A percentile compares a stretch with the other conserved stretches of the same genome.
Conservation (phyloP, 37 sponge, comb jelly and placozoan species). For the Oscarella lobularis region DNA sequence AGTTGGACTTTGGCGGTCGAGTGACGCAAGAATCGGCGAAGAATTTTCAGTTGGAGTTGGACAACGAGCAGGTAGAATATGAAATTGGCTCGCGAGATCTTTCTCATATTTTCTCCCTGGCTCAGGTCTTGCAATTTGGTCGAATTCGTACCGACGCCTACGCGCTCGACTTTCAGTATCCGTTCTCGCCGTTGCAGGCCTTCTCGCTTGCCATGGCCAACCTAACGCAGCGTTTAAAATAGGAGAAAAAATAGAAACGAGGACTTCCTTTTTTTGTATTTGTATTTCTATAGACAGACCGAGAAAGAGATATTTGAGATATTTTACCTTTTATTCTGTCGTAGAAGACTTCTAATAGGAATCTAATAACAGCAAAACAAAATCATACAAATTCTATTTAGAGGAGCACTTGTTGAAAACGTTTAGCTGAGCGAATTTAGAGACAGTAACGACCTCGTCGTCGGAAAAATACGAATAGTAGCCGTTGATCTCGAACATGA, state of each 20-base stretch:
- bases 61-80: conserved; percentile 44
- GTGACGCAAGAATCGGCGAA: conserved; percentile 88
- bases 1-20: conserved; percentile 86
- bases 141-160: conserved; percentile 72
- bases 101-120: not conserved
- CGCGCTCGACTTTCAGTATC: conserved; percentile 82
- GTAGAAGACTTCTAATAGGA: too few species aligned
- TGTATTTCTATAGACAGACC: too few species aligned
- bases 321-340: too few species aligned
- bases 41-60: conserved; percentile 81
- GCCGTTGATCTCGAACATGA: too few species aligned
- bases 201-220: conserved; percentile 82
- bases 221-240: conserved; percentile 9
- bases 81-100: not conserved
- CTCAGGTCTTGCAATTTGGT: conserved; percentile 81
- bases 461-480: too few species aligned
- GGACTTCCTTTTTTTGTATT: too few species aligned
- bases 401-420: too few species aligned
- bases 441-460: too few species aligned
- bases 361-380: too few species aligned
- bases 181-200: conserved; percentile 86
- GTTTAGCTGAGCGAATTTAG: too few species aligned
- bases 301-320: too few species aligned
- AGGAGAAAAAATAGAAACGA: not conserved
- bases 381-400: too few species aligned